phyloP scores from a whole-genome alignment of 2,888 invertebrate species.

The Drosophila affinis region DNA sequence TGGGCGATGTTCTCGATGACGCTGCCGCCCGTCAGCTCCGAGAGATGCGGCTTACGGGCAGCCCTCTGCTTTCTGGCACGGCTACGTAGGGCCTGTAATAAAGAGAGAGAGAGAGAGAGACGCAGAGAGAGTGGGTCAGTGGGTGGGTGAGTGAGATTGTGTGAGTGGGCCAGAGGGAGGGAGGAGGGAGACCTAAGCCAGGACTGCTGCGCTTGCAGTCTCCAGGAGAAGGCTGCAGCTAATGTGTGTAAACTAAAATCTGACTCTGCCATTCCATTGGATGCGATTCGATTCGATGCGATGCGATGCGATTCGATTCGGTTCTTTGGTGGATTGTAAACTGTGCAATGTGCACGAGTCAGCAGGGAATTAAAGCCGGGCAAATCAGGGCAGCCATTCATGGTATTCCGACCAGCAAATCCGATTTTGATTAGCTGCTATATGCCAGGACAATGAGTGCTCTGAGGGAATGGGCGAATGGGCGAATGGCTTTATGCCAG shows the following conservation, averaged over 20 bases:
- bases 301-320: no score
- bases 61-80: conserved; percentile 93
- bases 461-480: no score
- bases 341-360: conserved; percentile 56
- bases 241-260: conserved; percentile 37
- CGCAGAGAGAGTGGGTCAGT: neutral
- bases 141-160: neutral
- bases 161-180: neutral
- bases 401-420: conserved; percentile 42
- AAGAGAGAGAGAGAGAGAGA: neutral
- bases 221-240: conserved; percentile 19
- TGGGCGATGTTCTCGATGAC: conserved; percentile 96
- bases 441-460: neutral
- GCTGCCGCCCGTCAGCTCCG: conserved; percentile 90
- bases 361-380: conserved; percentile 40
- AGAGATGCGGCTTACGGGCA: conserved; percentile 90
- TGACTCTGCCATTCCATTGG: neutral
- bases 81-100: conserved; percentile 90
- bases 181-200: conserved; percentile 6
- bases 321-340: conserved; percentile 30
- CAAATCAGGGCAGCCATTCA: conserved; percentile 10
- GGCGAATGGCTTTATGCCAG: no score
- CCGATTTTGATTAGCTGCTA: conserved; percentile 58
- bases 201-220: conserved; percentile 39
- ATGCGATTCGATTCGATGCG: neutral